Percentiles rank a stretch among this genome's conserved stretches.
phyloP scores from a whole-genome alignment of 1,140 invertebrate genomes.

The Asobara japonica region DNA sequence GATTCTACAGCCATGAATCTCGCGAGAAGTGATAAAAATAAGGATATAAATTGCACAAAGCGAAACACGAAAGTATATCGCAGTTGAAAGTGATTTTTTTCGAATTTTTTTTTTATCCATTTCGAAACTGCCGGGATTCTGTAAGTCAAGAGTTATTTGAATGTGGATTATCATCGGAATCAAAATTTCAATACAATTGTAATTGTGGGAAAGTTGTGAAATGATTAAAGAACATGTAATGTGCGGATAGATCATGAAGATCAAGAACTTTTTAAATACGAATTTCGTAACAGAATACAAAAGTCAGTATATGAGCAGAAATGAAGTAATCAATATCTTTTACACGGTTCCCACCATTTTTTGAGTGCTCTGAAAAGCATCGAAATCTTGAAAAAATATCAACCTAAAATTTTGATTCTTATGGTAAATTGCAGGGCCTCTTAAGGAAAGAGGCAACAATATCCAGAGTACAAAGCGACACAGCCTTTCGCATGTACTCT shows the following conservation, averaged over 20 bases:
- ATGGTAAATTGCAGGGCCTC: too few relatives aligned
- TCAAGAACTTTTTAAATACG: too few relatives aligned
- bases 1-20: conserved; percentile 52
- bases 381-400: too few relatives aligned
- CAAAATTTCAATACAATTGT: conserved; percentile 16
- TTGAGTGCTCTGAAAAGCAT: too few relatives aligned
- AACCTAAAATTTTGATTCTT: too few relatives aligned
- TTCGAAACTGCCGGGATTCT: background rate
- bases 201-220: too few relatives aligned
- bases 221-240: too few relatives aligned
- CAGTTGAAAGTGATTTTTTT: background rate
- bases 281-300: too few relatives aligned
- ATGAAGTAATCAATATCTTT: too few relatives aligned
- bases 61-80: background rate
- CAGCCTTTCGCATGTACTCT: conserved; percentile 36
- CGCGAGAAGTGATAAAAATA: conserved; percentile 24
- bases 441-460: conserved; percentile 17
- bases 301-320: too few relatives aligned
- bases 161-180: background rate
- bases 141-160: background rate
- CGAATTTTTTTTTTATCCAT: background rate
- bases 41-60: background rate
- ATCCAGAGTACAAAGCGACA: conserved; percentile 27
- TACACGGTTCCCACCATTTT: too few relatives aligned
- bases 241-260: too few relatives aligned